Conservation (phyloP, 2,113 vertebrate species). For the Physeter macrocephalus region DNA sequence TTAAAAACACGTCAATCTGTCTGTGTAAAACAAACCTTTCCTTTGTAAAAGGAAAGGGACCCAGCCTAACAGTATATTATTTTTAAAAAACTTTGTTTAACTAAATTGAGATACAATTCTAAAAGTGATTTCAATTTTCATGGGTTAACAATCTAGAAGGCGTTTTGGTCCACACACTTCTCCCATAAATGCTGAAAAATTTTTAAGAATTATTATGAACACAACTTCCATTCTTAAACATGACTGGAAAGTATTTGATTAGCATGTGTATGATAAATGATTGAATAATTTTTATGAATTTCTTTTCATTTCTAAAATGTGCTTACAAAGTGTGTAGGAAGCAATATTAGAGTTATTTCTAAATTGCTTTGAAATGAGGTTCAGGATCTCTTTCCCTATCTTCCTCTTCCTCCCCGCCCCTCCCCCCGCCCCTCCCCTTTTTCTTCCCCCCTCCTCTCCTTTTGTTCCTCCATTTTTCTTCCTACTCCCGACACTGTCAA, state of each 20-base stretch:
- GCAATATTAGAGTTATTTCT: background rate
- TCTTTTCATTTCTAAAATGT: constrained; percentile 18
- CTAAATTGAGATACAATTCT: constrained; percentile 17
- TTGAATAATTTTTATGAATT: background rate
- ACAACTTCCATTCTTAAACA: background rate
- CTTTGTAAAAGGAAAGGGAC: background rate
- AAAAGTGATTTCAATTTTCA: constrained; percentile 38
- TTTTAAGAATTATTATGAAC: background rate
- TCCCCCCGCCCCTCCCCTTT: background rate
- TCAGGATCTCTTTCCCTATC: constrained; percentile 26
- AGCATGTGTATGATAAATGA: background rate
- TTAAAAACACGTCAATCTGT: constrained; percentile 3
- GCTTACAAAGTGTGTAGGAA: background rate
- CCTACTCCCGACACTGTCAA: constrained; percentile 64
- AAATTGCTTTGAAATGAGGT: constrained; percentile 32
- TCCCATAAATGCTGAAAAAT: background rate
- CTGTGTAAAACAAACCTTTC: constrained; percentile 20
- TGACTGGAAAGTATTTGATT: constrained; percentile 28
- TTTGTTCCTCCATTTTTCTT: constrained; percentile 73
- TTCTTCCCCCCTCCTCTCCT: constrained; percentile 28
- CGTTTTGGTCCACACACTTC: background rate
- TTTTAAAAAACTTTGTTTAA: background rate
- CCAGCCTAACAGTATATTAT: background rate
- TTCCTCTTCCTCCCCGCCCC: constrained; percentile 59
- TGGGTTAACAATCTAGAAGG: background rate